These are phyloP conservation scores for Chondrilla cf. caribensis DNA, from an alignment of 37 sponge, comb jelly and placozoan species.

Conservation along the genomic window DNA sequence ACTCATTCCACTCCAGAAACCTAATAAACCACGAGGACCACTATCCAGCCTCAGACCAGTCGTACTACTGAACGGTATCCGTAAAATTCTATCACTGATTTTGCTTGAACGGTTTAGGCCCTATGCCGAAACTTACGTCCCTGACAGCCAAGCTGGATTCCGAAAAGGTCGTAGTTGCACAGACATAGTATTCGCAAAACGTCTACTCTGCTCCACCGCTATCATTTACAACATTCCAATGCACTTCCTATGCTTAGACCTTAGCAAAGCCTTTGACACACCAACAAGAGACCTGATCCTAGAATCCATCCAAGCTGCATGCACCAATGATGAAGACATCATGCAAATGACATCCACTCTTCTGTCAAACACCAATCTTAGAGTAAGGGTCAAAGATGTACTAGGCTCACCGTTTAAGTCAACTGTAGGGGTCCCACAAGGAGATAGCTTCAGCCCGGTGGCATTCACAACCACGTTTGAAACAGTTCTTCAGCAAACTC, in stretches of 20 bases:
- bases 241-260: conserved; percentile 12
- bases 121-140: not conserved
- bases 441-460: conserved; percentile 10
- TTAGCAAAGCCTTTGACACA: conserved; percentile 7
- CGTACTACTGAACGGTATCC: not conserved
- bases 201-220: conserved; percentile 1
- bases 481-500: not conserved
- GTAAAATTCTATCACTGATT: not conserved
- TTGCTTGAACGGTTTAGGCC: not conserved
- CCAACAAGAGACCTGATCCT: not conserved
- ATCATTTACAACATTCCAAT: not conserved
- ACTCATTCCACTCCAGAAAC: conserved; percentile 13
- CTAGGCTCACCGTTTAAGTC: not conserved
- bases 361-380: not conserved
- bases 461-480: conserved; percentile 17
- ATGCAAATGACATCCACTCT: not conserved
- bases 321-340: not conserved
- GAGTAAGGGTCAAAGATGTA: not conserved
- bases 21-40: conserved; percentile 15
- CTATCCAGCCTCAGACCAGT: conserved; percentile 12
- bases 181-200: conserved; percentile 3
- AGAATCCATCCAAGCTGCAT: not conserved
- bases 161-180: conserved; percentile 8
- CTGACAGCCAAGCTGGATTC: conserved; percentile 21
- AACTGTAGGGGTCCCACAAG: conserved; percentile 17